Base-by-base conservation (phyloP, 1,140 invertebrate species). In the Drosophila miranda region DNA sequence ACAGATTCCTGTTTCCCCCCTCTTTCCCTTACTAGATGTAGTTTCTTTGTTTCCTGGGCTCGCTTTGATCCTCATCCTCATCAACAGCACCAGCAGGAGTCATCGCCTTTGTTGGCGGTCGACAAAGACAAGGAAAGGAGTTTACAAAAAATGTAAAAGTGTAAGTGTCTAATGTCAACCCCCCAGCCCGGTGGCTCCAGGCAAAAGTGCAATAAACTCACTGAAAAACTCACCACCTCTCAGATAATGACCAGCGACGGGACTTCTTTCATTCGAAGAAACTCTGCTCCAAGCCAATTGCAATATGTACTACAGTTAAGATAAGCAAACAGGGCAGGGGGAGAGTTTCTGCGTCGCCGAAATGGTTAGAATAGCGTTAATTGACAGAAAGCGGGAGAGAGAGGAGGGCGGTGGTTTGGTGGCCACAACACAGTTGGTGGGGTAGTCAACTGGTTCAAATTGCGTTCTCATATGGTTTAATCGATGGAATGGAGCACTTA, bases 141-240 rank as follows among this genome's bases (percentile, higher is more conserved):
- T 14, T 43, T 23, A 16, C n/a, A 28, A 46, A 45, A 46, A 41
- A 41, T 51, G 38, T 67, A 78, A 82, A 83, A 82, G 78, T 70
- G 74, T 82, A 82, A 82, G 78, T 82, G 75, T 57, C 61, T 64
- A 62, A 16, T 30, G 30, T 14, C 16, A 16, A 16, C 45, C 55
- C 57, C 69, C 57, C 60, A 30, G 45, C 72, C 71, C 55, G 42
- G 80, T 86, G 81, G 69, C 76, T 84, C 78, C 71, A 50, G 62
- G 73, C 80, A 73, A 83, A 74, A 84, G 80, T 77, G 80, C 80
- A 84, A 84, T 84, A 84, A 84, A 84, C 80, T 80, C 80, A 77
- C 83, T 77, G 71, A 41, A 49, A 46, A 46, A 46, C 16, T 16
- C 16, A 16, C 11, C n/a, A 13, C 70, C 53, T 19, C 28, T 41